Base-by-base conservation (phyloP, 2,797 vertebrate species). In the Clarias pachynema region DNA sequence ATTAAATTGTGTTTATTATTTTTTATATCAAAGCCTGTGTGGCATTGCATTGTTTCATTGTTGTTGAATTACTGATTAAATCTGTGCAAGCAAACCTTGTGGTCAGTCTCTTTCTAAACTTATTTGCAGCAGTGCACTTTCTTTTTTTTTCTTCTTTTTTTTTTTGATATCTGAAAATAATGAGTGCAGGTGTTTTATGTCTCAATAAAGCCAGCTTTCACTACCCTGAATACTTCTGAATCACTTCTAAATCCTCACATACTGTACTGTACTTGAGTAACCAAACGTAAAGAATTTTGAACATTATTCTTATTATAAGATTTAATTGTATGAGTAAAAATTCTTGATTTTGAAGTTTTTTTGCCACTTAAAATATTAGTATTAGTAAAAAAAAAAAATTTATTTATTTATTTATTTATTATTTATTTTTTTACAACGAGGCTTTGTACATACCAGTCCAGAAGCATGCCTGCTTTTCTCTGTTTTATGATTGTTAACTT, bases 401-500 rank as follows among this genome's bases (percentile, higher is more conserved):
- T 40, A 44, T 40, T 34, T 37, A 37, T 37, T 37, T 37, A 40
- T 40, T 40, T 49, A 12, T 12, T 49, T 49, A 12, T 49, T 53
- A 60, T 22, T 8, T 34, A 57, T 59, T 20, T 57, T 57, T 26
- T 53, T 16, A 3, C 56, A n/a, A 5, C 24, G 12, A 79, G 77
- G 31, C 74, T 78, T 60, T 37, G n/a, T 62, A 63, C 77, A 26
- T 56, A 59, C 29, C 29, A 15, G 29, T 24, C 73, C 49, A n/a
- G 16, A 82, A 22, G n/a, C 5, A 53, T 53, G 14, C 12, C 34
- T 57, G 75, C 29, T 24, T 84, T 68, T 49, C 22, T 56, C 4
- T 18, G 31, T 16, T 31, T 84, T 74, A 12, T 81, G 69, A 16
- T 73, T 63, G 34, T 66, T 68, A 72, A 34, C 62, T 83, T 86